A percentile compares a stretch with the other conserved stretches of the same genome.
Evolutionary conservation across 1,140 invertebrate genomes (phyloP).

Genomic region (Drosophila setifemur): DNA sequence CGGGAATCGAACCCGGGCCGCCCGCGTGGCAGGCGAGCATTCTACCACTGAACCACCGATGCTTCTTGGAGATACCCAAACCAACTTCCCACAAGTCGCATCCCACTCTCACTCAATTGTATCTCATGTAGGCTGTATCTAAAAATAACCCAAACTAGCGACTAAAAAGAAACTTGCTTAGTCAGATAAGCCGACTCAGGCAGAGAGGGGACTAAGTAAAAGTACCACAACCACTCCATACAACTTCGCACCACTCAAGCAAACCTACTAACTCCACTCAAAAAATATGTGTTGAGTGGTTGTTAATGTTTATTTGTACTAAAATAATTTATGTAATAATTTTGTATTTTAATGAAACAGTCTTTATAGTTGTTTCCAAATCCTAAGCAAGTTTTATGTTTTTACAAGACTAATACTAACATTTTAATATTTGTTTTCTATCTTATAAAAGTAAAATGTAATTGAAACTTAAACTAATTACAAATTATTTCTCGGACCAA

Average conservation of each 20-base stretch:
- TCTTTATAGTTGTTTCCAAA: too few relatives aligned
- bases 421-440: too few relatives aligned
- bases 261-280: background rate
- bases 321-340: too few relatives aligned
- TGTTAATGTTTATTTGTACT: too few relatives aligned
- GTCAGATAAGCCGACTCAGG: constrained; percentile 13
- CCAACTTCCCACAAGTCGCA: constrained; percentile 5
- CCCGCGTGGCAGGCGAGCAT: constrained; percentile 93
- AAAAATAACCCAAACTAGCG: constrained; percentile 30
- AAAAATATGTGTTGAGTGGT: too few relatives aligned
- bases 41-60: constrained; percentile 87
- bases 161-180: constrained; percentile 25
- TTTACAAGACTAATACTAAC: too few relatives aligned
- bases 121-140: constrained; percentile 15
- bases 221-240: background rate
- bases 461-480: background rate
- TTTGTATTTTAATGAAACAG: background rate
- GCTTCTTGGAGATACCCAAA: constrained; percentile 47
- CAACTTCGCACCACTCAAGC: background rate
- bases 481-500: background rate
- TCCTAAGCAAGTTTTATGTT: too few relatives aligned
- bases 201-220: too few relatives aligned
- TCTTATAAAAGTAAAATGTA: too few relatives aligned
- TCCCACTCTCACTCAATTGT: background rate
- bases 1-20: constrained; percentile 93